phyloP scores from a whole-genome alignment of 2,797 vertebrate species.

The Iguana delicatissima region DNA sequence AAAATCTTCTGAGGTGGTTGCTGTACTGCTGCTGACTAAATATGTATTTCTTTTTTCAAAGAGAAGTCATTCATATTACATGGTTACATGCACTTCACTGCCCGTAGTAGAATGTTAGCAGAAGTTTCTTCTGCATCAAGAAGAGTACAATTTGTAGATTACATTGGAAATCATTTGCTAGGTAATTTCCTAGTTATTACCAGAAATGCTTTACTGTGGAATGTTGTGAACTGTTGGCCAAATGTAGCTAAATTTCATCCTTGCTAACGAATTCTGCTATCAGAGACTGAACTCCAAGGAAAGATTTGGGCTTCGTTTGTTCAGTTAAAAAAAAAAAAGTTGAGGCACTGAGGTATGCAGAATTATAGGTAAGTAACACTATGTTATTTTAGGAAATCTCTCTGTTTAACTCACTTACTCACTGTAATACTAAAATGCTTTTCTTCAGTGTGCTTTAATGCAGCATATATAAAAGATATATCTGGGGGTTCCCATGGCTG shows the following conservation, averaged over 20 bases:
- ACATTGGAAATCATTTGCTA: constrained; percentile 54
- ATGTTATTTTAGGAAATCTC: constrained; percentile 2
- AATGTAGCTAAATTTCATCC: constrained; percentile 67
- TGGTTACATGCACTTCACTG: background rate
- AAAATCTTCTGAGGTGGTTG: background rate
- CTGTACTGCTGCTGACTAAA: constrained; percentile 14
- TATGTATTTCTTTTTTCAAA: constrained; percentile 36
- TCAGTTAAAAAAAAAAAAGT: constrained; percentile 46
- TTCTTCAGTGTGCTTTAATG: background rate
- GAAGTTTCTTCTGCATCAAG: constrained; percentile 50
- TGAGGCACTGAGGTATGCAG: constrained; percentile 12
- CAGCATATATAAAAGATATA: background rate
- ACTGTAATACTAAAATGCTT: background rate
- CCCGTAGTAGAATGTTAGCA: background rate
- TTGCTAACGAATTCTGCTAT: constrained; percentile 66
- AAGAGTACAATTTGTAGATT: constrained; percentile 31
- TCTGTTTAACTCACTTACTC: background rate
- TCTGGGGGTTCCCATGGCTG: background rate
- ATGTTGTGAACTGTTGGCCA: constrained; percentile 55
- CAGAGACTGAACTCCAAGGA: constrained; percentile 72
- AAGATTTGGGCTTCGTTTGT: constrained; percentile 54
- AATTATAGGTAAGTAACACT: constrained; percentile 37
- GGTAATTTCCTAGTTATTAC: constrained; percentile 57
- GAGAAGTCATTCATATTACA: background rate
- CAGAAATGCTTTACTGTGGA: constrained; percentile 60